Base-by-base conservation (phyloP, 53 echinoderm and acorn worm genomes). In the Holothuria leucospilota region DNA sequence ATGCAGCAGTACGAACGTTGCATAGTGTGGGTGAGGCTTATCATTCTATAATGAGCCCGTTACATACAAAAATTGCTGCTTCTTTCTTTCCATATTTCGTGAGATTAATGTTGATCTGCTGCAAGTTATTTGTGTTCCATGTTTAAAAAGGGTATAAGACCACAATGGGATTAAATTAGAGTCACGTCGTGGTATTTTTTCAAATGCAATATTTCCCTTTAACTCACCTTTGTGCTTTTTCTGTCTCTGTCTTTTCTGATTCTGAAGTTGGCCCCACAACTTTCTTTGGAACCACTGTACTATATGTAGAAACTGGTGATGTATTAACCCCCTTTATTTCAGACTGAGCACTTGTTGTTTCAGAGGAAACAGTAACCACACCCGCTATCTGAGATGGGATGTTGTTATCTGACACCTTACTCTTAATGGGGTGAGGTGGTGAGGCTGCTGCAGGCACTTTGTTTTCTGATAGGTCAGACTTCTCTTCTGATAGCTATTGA, bases 391-490 rank as follows among this genome's bases (percentile, higher is more conserved):
- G 26, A 38, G 75, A 52, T 21, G 75, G 52, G 52, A 51, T 75
- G 12, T 21, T 71, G 39, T 49, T 52, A 75, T 49, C 75, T 21
- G 75, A 14, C 23, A 52, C 10, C 75, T 75, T 52, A 49, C 49
- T 27, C 27, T 49, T 75, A 8, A 14, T 13, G 23, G 25, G 75
- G 27, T 18, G 75, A 18, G 81, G 2, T 15, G 61, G 52, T 60
- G 60, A 26, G n/a, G 24, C n/a, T 42, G 79, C 58, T 67, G 68
- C 34, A 81, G 81, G 81, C 81, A 81, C 81, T 81, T 81, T 59
- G 81, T 81, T 81, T 81, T 81, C 81, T 8, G 81, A 2, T n/a
- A 39, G 13, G 15, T 60, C 81, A 14, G 51, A 21, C 8, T 51
- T 77, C 20, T 81, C 81, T 14, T 10, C 52, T 49, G 75, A 24